Evolutionary conservation across 2,113 vertebrate genomes (phyloP).

Genomic region (Ochotona princeps): DNA sequence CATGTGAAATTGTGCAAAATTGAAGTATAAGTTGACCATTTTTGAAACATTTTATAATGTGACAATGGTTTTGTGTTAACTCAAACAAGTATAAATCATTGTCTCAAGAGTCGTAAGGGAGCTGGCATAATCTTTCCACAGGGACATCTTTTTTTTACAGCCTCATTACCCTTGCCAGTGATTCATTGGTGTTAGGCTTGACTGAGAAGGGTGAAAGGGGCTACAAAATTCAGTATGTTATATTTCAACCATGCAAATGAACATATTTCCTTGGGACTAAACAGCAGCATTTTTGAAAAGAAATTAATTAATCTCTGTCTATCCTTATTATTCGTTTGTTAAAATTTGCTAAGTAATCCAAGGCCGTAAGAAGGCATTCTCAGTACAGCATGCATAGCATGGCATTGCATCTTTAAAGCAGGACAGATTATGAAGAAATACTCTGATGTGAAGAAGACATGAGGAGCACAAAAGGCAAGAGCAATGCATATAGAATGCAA

Average conservation of each 20-base stretch:
- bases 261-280: constrained; percentile 66
- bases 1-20: constrained; percentile 48
- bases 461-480: not conserved
- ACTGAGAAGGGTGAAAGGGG: constrained; percentile 67
- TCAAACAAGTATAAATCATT: constrained; percentile 71
- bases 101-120: constrained; percentile 57
- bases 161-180: constrained; percentile 78
- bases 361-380: not conserved
- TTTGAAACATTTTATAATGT: constrained; percentile 46
- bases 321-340: constrained; percentile 53
- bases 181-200: constrained; percentile 81
- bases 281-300: constrained; percentile 64
- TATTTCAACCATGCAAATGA: constrained; percentile 77
- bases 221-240: constrained; percentile 65
- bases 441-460: not conserved
- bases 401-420: not conserved
- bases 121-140: constrained; percentile 51
- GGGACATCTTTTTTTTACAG: constrained; percentile 68
- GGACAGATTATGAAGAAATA: not conserved
- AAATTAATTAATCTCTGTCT: constrained; percentile 75
- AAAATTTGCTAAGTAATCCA: constrained; percentile 56
- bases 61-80: constrained; percentile 55
- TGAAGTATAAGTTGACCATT: constrained; percentile 52
- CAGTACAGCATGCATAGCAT: not conserved
- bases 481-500: not conserved